Conservation (phyloP, 2,797 vertebrate genomes). For the Threskiornis aethiopicus region DNA sequence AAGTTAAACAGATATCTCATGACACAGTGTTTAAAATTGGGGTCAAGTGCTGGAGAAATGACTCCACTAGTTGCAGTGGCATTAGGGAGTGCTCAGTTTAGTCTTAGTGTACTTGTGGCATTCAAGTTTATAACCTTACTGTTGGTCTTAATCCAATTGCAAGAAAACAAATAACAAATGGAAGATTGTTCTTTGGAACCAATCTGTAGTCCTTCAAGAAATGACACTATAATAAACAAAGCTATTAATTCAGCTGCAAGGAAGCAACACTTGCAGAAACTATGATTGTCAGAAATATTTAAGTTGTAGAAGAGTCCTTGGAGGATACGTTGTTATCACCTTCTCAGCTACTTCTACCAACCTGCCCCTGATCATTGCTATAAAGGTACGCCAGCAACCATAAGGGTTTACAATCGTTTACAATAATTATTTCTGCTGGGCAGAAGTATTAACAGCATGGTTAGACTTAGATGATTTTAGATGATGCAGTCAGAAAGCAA, state of each 20-base stretch:
- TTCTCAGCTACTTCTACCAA: neutral
- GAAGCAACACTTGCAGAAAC: neutral
- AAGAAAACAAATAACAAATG: neutral
- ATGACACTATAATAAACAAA: neutral
- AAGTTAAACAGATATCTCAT: neutral
- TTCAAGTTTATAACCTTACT: neutral
- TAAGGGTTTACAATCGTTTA: neutral
- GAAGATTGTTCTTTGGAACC: neutral
- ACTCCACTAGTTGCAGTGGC: neutral
- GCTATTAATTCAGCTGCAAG: neutral
- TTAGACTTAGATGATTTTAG: neutral
- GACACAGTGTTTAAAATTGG: neutral
- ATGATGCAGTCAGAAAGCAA: neutral
- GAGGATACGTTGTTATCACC: neutral
- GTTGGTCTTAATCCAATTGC: neutral
- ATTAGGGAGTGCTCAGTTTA: neutral
- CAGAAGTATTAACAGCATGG: neutral
- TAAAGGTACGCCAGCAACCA: neutral
- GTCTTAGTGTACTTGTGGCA: neutral
- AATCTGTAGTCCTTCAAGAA: neutral
- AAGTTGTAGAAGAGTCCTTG: neutral
- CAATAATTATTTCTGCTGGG: neutral
- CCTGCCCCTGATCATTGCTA: neutral
- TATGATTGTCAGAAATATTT: neutral
- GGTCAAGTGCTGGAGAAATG: neutral